phyloP scores from a whole-genome alignment of 2,113 vertebrate species.

The Malurus melanocephalus region DNA sequence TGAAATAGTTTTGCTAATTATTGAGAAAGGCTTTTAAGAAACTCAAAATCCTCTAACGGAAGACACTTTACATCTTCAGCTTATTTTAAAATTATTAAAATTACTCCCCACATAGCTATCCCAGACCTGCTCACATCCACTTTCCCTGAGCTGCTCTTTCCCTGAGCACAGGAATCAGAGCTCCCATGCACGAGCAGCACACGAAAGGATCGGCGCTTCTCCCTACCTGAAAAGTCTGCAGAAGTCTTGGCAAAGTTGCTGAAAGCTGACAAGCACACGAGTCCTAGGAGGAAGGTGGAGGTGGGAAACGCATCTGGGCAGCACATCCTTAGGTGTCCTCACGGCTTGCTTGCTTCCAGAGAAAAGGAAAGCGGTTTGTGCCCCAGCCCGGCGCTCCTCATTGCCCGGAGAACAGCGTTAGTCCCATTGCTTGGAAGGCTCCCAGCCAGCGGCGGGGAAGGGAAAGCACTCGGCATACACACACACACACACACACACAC shows the following conservation, averaged over 20 bases:
- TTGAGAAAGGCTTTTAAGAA: background rate
- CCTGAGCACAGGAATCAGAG: background rate
- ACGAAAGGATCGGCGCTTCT: background rate
- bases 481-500: background rate
- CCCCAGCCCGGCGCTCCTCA: background rate
- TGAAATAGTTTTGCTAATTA: background rate
- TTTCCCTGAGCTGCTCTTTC: background rate
- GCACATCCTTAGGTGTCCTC: slow-evolving; percentile 82
- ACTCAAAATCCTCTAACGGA: background rate
- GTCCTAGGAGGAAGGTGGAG: slow-evolving; percentile 74
- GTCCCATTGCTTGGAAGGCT: slow-evolving; percentile 43
- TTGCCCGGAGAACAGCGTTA: background rate
- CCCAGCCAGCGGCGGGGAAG: slow-evolving; percentile 17
- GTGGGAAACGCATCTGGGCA: slow-evolving; percentile 72
- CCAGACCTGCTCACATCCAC: background rate
- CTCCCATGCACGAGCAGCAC: background rate
- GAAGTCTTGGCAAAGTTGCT: slow-evolving; percentile 75
- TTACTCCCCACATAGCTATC: background rate
- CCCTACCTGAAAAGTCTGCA: slow-evolving; percentile 83
- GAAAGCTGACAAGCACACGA: slow-evolving; percentile 75
- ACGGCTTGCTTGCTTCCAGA: background rate
- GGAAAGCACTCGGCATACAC: background rate
- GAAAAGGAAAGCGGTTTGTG: background rate
- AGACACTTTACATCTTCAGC: background rate
- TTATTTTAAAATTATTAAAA: slow-evolving; percentile 1